Base-by-base conservation (phyloP, 2,888 invertebrate species). In the Drosophila silvestris region DNA sequence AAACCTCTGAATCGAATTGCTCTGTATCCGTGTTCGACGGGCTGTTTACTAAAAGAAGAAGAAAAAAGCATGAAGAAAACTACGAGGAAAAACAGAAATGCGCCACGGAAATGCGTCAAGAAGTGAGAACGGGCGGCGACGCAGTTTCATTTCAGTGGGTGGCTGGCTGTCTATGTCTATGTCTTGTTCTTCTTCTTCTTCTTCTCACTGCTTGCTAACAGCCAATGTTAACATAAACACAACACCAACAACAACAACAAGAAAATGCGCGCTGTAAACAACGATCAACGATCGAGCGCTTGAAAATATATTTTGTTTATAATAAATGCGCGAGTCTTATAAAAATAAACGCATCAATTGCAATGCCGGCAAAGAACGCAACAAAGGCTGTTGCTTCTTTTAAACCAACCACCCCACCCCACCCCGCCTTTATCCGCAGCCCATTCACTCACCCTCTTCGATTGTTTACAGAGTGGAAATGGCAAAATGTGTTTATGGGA, bases 141-240 rank as follows among this genome's bases (percentile, higher is more conserved):
- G 68, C 63, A 70, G 44, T 75, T 75, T 63, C 58, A 39, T 75
- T 79, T 54, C 63, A 32, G 62, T 83, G 79, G 81, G 77, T 65
- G 83, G 76, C 63, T 56, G 33, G 14, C 30, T 52, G 19, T 30
- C 39, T 35, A 37, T 53, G 19, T 22, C 30, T 30, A 30, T 19
- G 35, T 16, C 37, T 28, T n/a, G 5, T 32, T 37, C 51, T 30
- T 19, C 33, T 39, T 41, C 44, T 58, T 65, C 60, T 54, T 63
- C 68, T 74, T 76, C 58, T 54, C 52, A 26, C 57, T 53, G 53
- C 62, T 65, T 44, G 47, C 72, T 57, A 59, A 72, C 82, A 89
- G 79, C 81, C 89, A 84, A 84, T 89, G 89, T 87, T 89, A 89
- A 73, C 89, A 66, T 82, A 85, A 89, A 87, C 89, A 87, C 56